These are phyloP conservation scores for Silurus glanis DNA, from an alignment of 2,113 vertebrate genomes.

Conservation along the genomic window DNA sequence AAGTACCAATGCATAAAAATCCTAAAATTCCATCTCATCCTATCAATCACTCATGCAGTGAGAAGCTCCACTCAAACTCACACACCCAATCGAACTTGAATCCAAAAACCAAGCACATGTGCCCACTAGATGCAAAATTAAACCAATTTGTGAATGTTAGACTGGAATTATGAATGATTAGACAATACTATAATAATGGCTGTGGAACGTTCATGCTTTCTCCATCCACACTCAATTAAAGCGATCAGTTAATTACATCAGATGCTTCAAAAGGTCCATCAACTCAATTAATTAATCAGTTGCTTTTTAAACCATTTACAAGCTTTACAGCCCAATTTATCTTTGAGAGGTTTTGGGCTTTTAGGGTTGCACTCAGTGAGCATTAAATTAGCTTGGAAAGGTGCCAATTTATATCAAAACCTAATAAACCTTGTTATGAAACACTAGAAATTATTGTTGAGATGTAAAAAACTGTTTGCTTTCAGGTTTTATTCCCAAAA, in stretches of 20 bases:
- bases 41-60: background rate
- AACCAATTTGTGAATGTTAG: background rate
- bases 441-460: background rate
- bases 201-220: background rate
- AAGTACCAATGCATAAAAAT: background rate
- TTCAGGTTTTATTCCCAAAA: background rate
- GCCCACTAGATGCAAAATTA: background rate
- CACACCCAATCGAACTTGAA: background rate
- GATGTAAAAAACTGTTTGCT: background rate
- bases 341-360: background rate
- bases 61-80: background rate
- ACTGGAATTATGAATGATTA: background rate
- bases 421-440: background rate
- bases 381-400: background rate
- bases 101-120: background rate
- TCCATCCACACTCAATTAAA: slow-evolving; percentile 20
- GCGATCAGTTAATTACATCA: slow-evolving; percentile 34
- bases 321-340: background rate
- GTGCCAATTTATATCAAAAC: background rate
- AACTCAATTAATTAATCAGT: slow-evolving; percentile 13
- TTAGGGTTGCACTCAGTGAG: background rate
- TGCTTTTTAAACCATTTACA: background rate
- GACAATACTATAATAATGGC: background rate
- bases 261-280: slow-evolving; percentile 17
- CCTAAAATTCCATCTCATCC: background rate